Base-by-base conservation (phyloP, 2,797 vertebrate genomes). In the Rousettus madagascariensis region DNA sequence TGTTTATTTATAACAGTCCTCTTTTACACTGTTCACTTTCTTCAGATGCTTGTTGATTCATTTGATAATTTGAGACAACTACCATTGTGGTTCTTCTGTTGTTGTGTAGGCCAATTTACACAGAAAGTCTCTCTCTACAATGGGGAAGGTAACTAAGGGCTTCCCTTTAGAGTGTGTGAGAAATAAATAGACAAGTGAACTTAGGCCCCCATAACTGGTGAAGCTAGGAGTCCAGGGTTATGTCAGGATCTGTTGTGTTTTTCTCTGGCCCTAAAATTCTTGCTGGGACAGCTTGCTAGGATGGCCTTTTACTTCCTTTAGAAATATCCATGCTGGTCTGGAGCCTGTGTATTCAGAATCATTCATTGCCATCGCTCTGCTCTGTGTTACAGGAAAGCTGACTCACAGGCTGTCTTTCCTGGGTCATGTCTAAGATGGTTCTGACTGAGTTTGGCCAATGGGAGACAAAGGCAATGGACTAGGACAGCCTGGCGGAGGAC, bases 281-380 rank as follows among this genome's bases (percentile, higher is more conserved):
- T 63, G 9, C 49, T 77, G 66, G 55, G n/a, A 53, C 24, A 75
- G 57, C 46, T 90, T 92, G 80, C 61, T 71, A 82, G 30, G 33
- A 49, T 84, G 61, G 43, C 9, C 77, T 90, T 90, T 85, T 33
- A 78, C 82, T 95, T 92, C 90, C 75, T 95, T 92, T 90, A 87
- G 88, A 87, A 90, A 71, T 75, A 65, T 43, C 46, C 30, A 11
- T 24, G 33, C 85, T 82, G 19, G 17, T 36, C 36, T 57, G 33
- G n/a, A 61, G 63, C 24, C 57, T 20, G n/a, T 55, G 49, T n/a
- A 7, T 43, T 86, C 61, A 33, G 83, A 65, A 59, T 94, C 36
- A 65, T 74, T 84, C 59, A 24, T 85, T 61, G 13, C 10, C 24
- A 17, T 86, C 82, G 28, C 1, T 91, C 74, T 95, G 91, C 36